A percentile compares a stretch with the other conserved stretches of the same genome.
Evolutionary conservation across 1,140 invertebrate genomes (phyloP).

Genomic region (Geopemphigus sp.): DNA sequence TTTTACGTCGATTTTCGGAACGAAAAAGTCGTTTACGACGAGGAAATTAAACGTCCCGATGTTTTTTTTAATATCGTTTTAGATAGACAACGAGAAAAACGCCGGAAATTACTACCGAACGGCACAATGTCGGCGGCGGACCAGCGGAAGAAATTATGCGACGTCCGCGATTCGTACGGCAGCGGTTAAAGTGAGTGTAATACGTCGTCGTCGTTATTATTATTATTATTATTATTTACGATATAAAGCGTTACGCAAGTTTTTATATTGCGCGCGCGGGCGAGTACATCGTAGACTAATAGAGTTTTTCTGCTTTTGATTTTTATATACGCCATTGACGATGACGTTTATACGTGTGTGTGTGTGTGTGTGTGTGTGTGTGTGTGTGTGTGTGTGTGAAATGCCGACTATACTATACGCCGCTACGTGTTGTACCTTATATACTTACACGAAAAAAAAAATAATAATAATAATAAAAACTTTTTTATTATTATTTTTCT

Average conservation of each 20-base stretch:
- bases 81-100: too few species aligned
- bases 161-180: background rate
- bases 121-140: too few species aligned
- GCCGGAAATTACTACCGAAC: too few species aligned
- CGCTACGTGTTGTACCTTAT: conserved; percentile 40
- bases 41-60: too few species aligned
- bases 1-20: too few species aligned
- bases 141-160: background rate
- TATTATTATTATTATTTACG: background rate
- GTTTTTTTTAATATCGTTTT: too few species aligned
- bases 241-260: background rate
- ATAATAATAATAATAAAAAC: conserved; percentile 43
- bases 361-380: too few species aligned
- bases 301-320: background rate
- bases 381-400: too few species aligned
- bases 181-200: conserved; percentile 15
- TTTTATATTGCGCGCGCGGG: too few species aligned
- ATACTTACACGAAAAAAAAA: conserved; percentile 32
- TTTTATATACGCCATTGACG: conserved; percentile 11
- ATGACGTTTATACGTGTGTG: background rate
- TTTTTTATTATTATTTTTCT: conserved; percentile 46
- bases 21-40: too few species aligned
- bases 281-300: background rate
- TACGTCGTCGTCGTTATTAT: background rate
- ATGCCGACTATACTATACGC: conserved; percentile 6